Percentiles rank a stretch among this genome's conserved stretches.
Evolutionary conservation across 2,113 vertebrate species (phyloP).

Genomic region (Cyanocitta stelleri): DNA sequence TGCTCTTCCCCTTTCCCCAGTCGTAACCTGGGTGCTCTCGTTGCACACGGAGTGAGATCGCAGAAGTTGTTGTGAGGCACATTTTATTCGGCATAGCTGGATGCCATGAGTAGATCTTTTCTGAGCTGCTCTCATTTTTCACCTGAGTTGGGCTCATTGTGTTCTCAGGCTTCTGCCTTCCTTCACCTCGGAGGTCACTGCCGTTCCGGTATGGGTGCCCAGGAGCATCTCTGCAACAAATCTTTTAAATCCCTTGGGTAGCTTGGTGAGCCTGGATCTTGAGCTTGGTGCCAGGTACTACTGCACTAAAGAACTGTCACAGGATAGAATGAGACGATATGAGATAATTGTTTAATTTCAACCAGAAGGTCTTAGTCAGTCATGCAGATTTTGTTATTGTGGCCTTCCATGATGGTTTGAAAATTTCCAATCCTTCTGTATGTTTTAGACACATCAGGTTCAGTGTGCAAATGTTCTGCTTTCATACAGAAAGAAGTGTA

Average conservation of each 20-base stretch:
- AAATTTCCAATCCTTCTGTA: rapidly evolving
- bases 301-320: rapidly evolving
- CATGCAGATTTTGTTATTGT: rapidly evolving
- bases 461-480: neutral
- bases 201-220: neutral
- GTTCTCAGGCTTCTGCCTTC: neutral
- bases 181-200: neutral
- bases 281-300: neutral
- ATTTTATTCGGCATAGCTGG: neutral
- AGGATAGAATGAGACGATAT: rapidly evolving
- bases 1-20: rapidly evolving
- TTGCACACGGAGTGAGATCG: rapidly evolving
- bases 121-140: rapidly evolving
- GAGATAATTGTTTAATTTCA: neutral
- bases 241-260: neutral
- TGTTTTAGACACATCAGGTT: neutral
- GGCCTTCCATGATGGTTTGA: neutral
- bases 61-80: neutral
- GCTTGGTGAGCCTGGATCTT: neutral
- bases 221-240: neutral
- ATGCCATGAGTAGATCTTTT: neutral
- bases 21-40: neutral
- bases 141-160: too few species aligned
- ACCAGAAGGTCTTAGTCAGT: neutral
- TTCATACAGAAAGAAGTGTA: neutral